phyloP scores from a whole-genome alignment of 2,113 vertebrate genomes.

The Ophthalmotilapia sp. region DNA sequence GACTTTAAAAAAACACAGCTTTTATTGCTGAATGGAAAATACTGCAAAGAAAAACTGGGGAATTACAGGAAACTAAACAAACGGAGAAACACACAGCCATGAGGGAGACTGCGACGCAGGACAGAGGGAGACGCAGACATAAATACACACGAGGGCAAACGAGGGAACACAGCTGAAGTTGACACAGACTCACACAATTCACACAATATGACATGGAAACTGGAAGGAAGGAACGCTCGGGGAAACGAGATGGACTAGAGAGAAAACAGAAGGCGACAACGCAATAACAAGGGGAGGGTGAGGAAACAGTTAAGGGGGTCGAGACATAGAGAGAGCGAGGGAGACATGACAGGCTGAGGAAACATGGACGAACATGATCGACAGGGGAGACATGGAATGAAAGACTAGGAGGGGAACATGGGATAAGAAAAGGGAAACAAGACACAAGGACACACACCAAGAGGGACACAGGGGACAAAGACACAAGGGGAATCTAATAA shows the following conservation, averaged over 20 bases:
- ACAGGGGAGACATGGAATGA: background rate
- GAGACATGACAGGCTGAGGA: background rate
- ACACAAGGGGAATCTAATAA: background rate
- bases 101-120: accelerated
- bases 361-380: background rate
- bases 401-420: background rate
- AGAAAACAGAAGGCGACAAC: background rate
- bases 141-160: background rate
- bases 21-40: background rate
- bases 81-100: background rate
- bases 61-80: background rate
- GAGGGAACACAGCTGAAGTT: background rate
- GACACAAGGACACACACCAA: background rate
- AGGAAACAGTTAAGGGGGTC: background rate
- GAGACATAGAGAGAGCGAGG: background rate
- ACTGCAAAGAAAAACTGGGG: background rate
- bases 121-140: background rate
- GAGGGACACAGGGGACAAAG: background rate
- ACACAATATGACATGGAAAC: background rate
- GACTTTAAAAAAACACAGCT: background rate
- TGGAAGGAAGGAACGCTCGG: background rate
- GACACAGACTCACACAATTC: background rate
- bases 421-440: background rate
- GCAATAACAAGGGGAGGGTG: background rate
- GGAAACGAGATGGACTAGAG: background rate